Evolutionary conservation across 2,113 vertebrate genomes (phyloP).

Genomic region (Scytalopus superciliaris): DNA sequence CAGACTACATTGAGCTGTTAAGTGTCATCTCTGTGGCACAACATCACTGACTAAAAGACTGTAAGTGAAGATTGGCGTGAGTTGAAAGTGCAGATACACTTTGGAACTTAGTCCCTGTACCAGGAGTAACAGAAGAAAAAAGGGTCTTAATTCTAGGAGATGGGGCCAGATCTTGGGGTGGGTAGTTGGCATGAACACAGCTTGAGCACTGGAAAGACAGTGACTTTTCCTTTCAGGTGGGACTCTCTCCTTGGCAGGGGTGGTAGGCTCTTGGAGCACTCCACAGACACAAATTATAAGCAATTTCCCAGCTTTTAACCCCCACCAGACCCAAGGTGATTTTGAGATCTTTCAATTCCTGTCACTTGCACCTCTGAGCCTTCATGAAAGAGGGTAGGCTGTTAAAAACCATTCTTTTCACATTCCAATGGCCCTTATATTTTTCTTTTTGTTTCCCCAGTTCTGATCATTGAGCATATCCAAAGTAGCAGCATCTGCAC

Average conservation of each 20-base stretch:
- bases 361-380: no score
- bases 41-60: not conserved
- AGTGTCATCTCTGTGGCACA: not conserved
- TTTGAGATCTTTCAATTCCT: no score
- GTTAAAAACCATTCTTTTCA: not conserved
- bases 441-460: not conserved
- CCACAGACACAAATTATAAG: not conserved
- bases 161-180: not conserved
- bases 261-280: not conserved
- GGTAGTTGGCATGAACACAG: not conserved
- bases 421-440: no score
- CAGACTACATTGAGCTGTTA: not conserved
- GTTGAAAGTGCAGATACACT: not conserved
- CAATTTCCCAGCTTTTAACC: no score
- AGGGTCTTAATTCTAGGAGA: not conserved
- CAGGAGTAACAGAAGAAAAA: not conserved
- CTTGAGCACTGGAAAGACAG: not conserved
- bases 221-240: not conserved
- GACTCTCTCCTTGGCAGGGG: not conserved
- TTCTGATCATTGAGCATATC: no score
- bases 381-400: no score
- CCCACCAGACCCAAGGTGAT: no score
- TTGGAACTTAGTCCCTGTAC: not conserved
- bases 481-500: not conserved
- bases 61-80: not conserved